Conservation (phyloP, 2,888 invertebrate genomes). For the Phengaris alcon region DNA sequence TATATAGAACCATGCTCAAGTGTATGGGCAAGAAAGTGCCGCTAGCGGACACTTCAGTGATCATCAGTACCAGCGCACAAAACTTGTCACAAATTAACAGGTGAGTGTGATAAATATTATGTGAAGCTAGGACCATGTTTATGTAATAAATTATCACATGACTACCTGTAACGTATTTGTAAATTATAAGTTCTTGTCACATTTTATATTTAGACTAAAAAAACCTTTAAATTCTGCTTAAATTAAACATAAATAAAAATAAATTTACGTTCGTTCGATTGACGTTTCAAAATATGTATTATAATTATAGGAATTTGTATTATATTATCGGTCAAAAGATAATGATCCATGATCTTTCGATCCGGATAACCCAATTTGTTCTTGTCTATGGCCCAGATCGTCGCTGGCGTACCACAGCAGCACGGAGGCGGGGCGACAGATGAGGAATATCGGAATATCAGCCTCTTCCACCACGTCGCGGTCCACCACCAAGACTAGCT, state of each 20-base stretch:
- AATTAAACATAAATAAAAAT: too few species aligned
- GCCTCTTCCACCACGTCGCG: constrained; percentile 96
- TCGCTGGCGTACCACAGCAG: constrained; percentile 89
- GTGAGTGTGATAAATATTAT: constrained; percentile 46
- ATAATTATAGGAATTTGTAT: too few species aligned
- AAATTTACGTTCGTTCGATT: too few species aligned
- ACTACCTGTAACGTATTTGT: neutral
- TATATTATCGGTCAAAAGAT: too few species aligned
- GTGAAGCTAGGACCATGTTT: neutral
- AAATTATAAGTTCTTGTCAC: neutral
- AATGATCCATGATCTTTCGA: too few species aligned
- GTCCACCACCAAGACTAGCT: constrained; percentile 96
- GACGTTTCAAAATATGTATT: too few species aligned
- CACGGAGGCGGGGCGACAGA: constrained; percentile 63
- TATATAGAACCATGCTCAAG: constrained; percentile 82
- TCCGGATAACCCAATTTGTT: too few species aligned
- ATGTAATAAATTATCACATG: neutral
- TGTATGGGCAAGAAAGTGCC: constrained; percentile 92
- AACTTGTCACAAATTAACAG: constrained; percentile 82
- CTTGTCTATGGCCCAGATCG: constrained; percentile 73
- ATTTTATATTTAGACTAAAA: too few species aligned
- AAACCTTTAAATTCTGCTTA: too few species aligned
- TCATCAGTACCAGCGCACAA: constrained; percentile 86
- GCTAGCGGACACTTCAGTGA: constrained; percentile 86
- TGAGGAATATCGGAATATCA: constrained; percentile 92